phyloP scores from a whole-genome alignment of 2,797 vertebrate genomes.

The Anguilla marmorata region DNA sequence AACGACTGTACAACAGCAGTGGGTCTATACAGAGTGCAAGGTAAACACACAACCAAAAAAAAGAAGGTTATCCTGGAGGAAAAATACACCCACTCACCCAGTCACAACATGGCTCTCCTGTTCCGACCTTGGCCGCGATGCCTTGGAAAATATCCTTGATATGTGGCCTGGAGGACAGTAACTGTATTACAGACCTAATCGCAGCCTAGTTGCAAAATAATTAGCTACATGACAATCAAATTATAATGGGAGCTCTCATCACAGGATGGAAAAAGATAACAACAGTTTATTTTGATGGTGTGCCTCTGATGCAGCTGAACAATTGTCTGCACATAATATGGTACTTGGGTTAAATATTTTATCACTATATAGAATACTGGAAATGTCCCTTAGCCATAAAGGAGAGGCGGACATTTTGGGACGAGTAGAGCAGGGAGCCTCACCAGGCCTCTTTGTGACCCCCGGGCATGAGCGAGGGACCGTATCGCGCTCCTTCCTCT shows the following conservation, averaged over 20 bases:
- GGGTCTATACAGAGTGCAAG: background rate
- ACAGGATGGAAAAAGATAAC: background rate
- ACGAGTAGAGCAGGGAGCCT: slow-evolving; percentile 44
- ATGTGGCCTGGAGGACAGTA: slow-evolving; percentile 79
- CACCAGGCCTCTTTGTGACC: slow-evolving; percentile 95
- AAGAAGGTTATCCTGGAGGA: background rate
- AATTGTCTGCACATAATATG: background rate
- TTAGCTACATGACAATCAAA: background rate
- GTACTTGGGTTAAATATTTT: background rate
- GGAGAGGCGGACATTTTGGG: background rate
- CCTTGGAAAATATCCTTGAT: slow-evolving; percentile 96
- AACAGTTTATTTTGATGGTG: background rate
- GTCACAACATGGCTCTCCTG: slow-evolving; percentile 95
- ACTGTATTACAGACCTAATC: background rate
- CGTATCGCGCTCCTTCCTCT: slow-evolving; percentile 92
- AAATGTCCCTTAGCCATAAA: background rate
- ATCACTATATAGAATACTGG: background rate
- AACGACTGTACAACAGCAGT: background rate
- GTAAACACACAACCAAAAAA: background rate
- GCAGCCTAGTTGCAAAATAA: background rate
- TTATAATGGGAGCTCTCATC: background rate
- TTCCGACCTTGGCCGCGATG: slow-evolving; percentile 93
- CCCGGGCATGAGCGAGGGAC: slow-evolving; percentile 96
- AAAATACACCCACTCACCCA: slow-evolving; percentile 84
- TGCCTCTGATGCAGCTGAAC: too few species aligned